Evolutionary conservation across 2,797 vertebrate species (phyloP), one percentile per base, ranked within the genome.

Genomic region (Fringilla coelebs): DNA sequence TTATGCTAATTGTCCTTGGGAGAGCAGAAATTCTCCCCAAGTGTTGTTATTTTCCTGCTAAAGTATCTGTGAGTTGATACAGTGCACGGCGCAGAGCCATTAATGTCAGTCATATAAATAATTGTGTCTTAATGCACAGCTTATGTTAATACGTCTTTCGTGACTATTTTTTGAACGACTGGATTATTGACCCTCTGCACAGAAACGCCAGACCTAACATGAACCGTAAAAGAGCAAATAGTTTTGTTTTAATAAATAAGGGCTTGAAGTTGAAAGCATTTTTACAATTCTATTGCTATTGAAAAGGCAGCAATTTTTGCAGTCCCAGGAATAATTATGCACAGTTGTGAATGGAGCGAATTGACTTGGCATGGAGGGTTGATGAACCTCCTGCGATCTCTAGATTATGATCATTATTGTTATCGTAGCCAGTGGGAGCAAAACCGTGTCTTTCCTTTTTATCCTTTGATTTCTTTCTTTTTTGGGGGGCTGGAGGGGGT

Each of bases 121-220:
- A 95, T 85, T 93, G 83, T 84, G 65, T 58, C 84, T 93, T 96
- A 95, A 97, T 93, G 90, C 93, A 80, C 88, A 87, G 94, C 74
- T 97, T 96, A 96, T 71, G 90, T 94, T 97, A 97, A 97, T 96
- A 45, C 52, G 5, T 62, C 84, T 92, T 95, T 70, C 21, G 49
- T 95, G 84, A 75, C 91, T 94, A 11, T 88, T 89, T 96, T 94
- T 73, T 86, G 91, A 93, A 76, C 43, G 36, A 57, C 90, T 94
- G 93, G 93, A 88, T 97, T 95, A 92, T 73, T 95, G 95, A 97
- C 93, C 94, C 85, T 91, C 78, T 75, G 89, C 19, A 9, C 45
- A 52, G 77, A 92, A 92, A 63, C 22, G 66, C 54, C 62, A 96
- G 91, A 85, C 81, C 87, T 45, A 40, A 29, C 62, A 52, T 73